Evolutionary conservation across 2,888 invertebrate genomes (phyloP).

Genomic region (Papilio elwesi): DNA sequence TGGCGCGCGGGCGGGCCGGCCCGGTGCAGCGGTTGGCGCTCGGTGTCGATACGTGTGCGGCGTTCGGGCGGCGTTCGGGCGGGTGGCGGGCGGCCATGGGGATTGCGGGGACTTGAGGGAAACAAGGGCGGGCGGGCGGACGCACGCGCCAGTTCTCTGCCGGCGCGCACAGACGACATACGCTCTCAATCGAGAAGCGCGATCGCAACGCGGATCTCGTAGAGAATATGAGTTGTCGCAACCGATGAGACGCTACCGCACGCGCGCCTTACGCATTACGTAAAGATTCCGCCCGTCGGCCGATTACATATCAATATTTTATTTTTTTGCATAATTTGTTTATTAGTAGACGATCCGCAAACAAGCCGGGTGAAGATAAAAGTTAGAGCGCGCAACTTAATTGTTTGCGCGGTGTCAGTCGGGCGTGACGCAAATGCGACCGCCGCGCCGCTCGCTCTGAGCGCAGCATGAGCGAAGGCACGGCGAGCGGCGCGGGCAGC

Average conservation of each 20-base stretch:
- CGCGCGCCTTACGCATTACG: slow-evolving; percentile 70
- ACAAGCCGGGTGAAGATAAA: slow-evolving; percentile 51
- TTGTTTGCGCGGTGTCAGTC: slow-evolving; percentile 52
- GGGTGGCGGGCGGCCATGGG: slow-evolving; percentile 50
- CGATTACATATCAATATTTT: slow-evolving; percentile 57
- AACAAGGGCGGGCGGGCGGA: slow-evolving; percentile 52
- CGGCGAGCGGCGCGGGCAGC: slow-evolving; percentile 50
- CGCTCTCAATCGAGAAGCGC: slow-evolving; percentile 63
- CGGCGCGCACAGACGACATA: slow-evolving; percentile 67
- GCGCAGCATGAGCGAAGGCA: slow-evolving; percentile 59
- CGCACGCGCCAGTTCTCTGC: slow-evolving; percentile 70
- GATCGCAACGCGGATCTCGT: slow-evolving; percentile 68
- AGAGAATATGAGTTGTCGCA: slow-evolving; percentile 73
- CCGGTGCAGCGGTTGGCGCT: slow-evolving; percentile 74
- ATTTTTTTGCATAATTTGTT: slow-evolving; percentile 45
- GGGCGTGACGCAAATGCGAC: slow-evolving; percentile 68
- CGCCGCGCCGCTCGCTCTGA: slow-evolving; percentile 56
- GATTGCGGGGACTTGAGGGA: slow-evolving; percentile 48
- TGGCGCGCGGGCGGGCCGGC: slow-evolving; percentile 52
- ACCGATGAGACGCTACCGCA: slow-evolving; percentile 71
- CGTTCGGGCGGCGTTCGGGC: slow-evolving; percentile 46
- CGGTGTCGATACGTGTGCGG: slow-evolving; percentile 76
- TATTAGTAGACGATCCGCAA: slow-evolving; percentile 42
- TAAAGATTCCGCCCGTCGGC: slow-evolving; percentile 59
- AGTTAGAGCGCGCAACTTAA: slow-evolving; percentile 55